Evolutionary conservation across 1,140 invertebrate species (phyloP), one percentile per base, ranked within the genome.

Genomic region (Archegozetes longisetosus): DNA sequence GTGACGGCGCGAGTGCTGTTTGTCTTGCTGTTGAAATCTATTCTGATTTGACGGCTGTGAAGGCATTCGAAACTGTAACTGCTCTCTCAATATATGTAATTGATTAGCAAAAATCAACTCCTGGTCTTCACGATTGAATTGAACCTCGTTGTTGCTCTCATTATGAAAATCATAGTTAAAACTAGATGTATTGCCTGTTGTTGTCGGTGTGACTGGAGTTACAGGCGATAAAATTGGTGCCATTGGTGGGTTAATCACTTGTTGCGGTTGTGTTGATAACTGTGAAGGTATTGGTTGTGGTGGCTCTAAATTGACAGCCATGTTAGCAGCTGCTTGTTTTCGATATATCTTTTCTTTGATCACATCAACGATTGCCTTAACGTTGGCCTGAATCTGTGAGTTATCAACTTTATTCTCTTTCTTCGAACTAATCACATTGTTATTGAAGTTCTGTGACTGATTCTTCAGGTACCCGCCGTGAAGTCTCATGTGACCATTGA

Each of bases 401-500:
- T 40, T 40, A 17, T 40, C 32, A 6, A 40, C 32, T 40, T 40
- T 6, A 9, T 40, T 17, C 17, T 40, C 6, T 40, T 40, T 40
- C 32, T 40, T 40, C 6, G 32, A 40, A 40, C 32, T 17, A 17
- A 40, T 40, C 17, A 17, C 6, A 40, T 40, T 40, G 32, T 40
- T 40, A 17, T 40, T 40, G 32, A 13, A 20, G 20, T 25, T 25
- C 23, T n/a, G 17, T 29, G 53, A 26, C 27, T 55, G 53, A 28
- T 55, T 26, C 24, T 55, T 55, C 9, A 25, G 17, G 27, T 56
- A 46, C 6, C 55, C 55, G 13, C 55, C 55, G 25, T 58, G 55
- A 13, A 49, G n/a, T 58, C 55, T n/a, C 55, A 58, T 58, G 26
- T 58, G 55, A 26, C 55, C 91, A 75, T 96, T 97, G 28, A 96